Evolutionary conservation across 2,797 vertebrate species (phyloP).

Genomic region (Tokudaia tokunoshimensis): DNA sequence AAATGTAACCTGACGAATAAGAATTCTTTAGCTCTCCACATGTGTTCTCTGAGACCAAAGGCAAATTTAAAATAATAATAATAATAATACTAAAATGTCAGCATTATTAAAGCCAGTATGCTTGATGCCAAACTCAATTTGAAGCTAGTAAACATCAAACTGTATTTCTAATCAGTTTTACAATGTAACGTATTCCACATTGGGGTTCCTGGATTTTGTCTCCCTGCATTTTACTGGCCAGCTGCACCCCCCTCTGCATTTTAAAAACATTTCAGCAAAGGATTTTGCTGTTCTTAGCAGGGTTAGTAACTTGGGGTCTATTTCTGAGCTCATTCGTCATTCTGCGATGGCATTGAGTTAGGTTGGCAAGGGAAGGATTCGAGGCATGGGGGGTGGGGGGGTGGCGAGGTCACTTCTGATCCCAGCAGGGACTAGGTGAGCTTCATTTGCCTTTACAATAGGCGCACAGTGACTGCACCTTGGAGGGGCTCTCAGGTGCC

Average conservation of each 20-base stretch:
- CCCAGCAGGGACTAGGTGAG: slow-evolving; percentile 92
- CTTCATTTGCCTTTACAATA: slow-evolving; percentile 93
- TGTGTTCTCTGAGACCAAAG: slow-evolving; percentile 80
- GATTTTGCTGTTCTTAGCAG: slow-evolving; percentile 87
- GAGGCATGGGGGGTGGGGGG: slow-evolving; percentile 86
- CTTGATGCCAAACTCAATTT: slow-evolving; percentile 79
- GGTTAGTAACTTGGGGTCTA: slow-evolving; percentile 91
- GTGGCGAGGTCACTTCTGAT: slow-evolving; percentile 90
- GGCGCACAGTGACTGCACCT: slow-evolving; percentile 90
- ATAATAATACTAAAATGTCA: slow-evolving; percentile 72
- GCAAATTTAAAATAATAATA: slow-evolving; percentile 79
- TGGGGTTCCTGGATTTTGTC: slow-evolving; percentile 84
- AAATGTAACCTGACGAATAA: slow-evolving; percentile 75
- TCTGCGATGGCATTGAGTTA: slow-evolving; percentile 91
- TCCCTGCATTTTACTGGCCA: slow-evolving; percentile 85
- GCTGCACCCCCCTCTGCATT: slow-evolving; percentile 86
- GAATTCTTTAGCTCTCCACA: slow-evolving; percentile 76
- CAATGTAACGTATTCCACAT: slow-evolving; percentile 80
- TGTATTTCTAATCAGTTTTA: slow-evolving; percentile 84
- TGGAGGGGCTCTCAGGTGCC: slow-evolving; percentile 91
- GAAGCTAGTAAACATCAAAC: slow-evolving; percentile 85
- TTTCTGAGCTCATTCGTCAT: slow-evolving; percentile 92
- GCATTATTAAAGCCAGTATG: slow-evolving; percentile 72
- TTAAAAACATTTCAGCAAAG: slow-evolving; percentile 86
- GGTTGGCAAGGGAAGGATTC: slow-evolving; percentile 91